phyloP scores from a whole-genome alignment of 2,797 vertebrate species.

The Ciconia nigra region DNA sequence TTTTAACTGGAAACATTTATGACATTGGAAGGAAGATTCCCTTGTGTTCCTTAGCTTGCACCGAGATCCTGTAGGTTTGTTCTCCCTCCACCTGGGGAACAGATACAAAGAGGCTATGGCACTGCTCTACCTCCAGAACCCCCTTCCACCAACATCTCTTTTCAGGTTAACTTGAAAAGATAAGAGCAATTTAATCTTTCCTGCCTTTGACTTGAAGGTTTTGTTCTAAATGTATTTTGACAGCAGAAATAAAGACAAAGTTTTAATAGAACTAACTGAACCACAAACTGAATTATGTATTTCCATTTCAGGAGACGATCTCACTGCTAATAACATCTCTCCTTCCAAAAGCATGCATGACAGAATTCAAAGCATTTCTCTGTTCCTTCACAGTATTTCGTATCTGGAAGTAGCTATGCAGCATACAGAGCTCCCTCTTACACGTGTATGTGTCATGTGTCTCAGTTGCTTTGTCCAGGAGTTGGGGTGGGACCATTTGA shows the following conservation, averaged over 20 bases:
- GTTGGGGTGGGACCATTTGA: slow-evolving; percentile 10
- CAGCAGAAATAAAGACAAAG: slow-evolving; percentile 52
- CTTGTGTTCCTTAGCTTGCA: not conserved
- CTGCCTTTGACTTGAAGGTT: slow-evolving; percentile 17
- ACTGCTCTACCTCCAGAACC: not conserved
- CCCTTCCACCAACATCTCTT: not conserved
- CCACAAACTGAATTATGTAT: slow-evolving; percentile 63
- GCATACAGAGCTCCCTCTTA: not conserved
- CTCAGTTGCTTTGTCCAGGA: not conserved
- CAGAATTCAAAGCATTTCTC: slow-evolving; percentile 40
- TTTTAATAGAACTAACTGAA: slow-evolving; percentile 61
- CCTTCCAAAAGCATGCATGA: slow-evolving; percentile 26
- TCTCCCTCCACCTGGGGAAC: rapidly evolving
- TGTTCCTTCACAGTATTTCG: not conserved
- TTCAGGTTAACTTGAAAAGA: slow-evolving; percentile 18
- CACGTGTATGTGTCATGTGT: slow-evolving; percentile 1
- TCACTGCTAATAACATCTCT: slow-evolving; percentile 40
- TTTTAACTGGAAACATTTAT: not conserved
- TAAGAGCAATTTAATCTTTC: slow-evolving; percentile 38
- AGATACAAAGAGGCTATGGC: not conserved
- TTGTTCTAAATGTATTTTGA: slow-evolving; percentile 51
- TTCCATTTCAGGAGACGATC: slow-evolving; percentile 54
- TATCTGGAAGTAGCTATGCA: not conserved
- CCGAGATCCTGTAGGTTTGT: not conserved
- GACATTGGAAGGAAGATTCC: not conserved